A percentile compares a stretch with the other conserved stretches of the same genome.
Evolutionary conservation across 1,140 invertebrate species (phyloP).

Genomic region (Callitettix versicolor): DNA sequence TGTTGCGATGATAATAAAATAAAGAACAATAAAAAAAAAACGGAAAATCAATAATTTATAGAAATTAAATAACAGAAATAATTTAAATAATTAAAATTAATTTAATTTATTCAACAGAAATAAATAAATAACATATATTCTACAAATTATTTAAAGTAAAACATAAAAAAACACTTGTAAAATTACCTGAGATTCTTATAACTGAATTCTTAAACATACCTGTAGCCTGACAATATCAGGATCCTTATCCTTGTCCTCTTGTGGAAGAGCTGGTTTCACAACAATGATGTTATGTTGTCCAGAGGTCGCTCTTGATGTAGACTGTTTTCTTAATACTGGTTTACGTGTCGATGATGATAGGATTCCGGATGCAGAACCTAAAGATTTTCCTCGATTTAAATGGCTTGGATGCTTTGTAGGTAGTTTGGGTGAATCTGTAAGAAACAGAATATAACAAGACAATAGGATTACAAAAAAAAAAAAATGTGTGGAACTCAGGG

Average conservation of each 20-base stretch:
- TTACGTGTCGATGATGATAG: conserved; percentile 25
- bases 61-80: too few relatives aligned
- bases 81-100: too few relatives aligned
- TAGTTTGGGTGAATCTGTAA: conserved; percentile 62
- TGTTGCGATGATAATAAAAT: too few relatives aligned
- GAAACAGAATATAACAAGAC: conserved; percentile 4
- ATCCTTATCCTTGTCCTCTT: conserved; percentile 57
- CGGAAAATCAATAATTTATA: too few relatives aligned
- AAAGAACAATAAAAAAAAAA: too few relatives aligned
- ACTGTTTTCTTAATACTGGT: conserved; percentile 26
- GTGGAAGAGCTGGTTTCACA: conserved; percentile 58
- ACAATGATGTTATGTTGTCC: conserved; percentile 65
- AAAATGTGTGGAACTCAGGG: too few relatives aligned
- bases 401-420: conserved; percentile 44
- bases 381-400: conserved; percentile 31
- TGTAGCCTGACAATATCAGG: conserved; percentile 66
- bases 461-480: neutral
- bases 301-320: conserved; percentile 20
- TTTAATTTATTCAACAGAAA: too few relatives aligned
- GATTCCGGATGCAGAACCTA: conserved; percentile 30
- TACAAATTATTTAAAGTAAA: too few relatives aligned
- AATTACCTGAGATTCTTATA: too few relatives aligned
- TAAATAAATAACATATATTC: too few relatives aligned
- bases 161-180: too few relatives aligned
- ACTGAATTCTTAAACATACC: too few relatives aligned